Conservation (phyloP, 1,140 invertebrate genomes). For the Papilio glaucus region DNA sequence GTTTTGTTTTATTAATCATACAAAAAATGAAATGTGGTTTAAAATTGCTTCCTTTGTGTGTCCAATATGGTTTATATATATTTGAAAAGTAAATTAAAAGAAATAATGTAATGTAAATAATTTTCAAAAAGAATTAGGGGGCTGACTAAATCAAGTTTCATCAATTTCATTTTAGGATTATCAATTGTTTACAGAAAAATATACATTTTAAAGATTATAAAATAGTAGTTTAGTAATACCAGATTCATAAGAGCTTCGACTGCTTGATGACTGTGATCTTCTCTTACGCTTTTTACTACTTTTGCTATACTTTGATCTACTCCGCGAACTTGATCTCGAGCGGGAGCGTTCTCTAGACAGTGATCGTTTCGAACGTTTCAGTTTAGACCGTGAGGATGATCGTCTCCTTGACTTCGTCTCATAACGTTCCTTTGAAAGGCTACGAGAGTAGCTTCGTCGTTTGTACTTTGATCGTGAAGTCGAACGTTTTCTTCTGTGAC, state of each 20-base stretch:
- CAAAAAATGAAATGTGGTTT: too few relatives aligned
- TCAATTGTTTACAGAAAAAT: too few relatives aligned
- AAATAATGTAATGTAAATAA: too few relatives aligned
- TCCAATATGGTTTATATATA: too few relatives aligned
- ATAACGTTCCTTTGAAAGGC: slow-evolving; percentile 68
- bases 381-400: slow-evolving; percentile 61
- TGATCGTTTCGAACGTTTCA: slow-evolving; percentile 60
- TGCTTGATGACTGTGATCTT: slow-evolving; percentile 62
- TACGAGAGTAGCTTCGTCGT: slow-evolving; percentile 70
- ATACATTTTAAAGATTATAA: background rate
- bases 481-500: slow-evolving; percentile 63
- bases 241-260: slow-evolving; percentile 71
- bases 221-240: slow-evolving; percentile 52
- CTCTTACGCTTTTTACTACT: slow-evolving; percentile 57
- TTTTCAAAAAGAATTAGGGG: too few relatives aligned
- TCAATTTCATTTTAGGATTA: too few relatives aligned
- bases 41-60: too few relatives aligned
- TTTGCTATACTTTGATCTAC: slow-evolving; percentile 61
- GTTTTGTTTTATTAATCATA: too few relatives aligned
- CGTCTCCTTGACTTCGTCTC: slow-evolving; percentile 64
- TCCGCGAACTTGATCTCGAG: slow-evolving; percentile 65
- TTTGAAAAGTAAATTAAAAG: too few relatives aligned
- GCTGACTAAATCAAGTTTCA: too few relatives aligned
- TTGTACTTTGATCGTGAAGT: slow-evolving; percentile 60
- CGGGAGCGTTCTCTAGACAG: slow-evolving; percentile 54